These are phyloP conservation scores for Neodontobutis hainanensis DNA, from an alignment of 2,113 vertebrate genomes.

Conservation along the genomic window DNA sequence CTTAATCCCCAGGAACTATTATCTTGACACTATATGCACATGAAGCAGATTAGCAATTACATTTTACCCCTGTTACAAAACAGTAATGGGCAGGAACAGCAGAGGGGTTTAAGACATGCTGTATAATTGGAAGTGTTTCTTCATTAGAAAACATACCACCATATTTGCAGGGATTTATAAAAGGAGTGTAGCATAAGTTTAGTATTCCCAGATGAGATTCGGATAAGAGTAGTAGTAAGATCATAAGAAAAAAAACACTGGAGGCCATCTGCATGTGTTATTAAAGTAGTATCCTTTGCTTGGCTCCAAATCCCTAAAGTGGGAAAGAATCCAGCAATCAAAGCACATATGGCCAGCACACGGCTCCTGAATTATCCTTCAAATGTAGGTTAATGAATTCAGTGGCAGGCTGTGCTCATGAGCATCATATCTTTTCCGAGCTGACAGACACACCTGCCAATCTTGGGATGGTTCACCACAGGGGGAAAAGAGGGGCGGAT, in stretches of 20 bases:
- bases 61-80: conserved; percentile 51
- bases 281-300: conserved; percentile 52
- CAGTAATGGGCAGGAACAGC: conserved; percentile 29
- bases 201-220: conserved; percentile 47
- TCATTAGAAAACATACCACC: conserved; percentile 50
- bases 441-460: conserved; percentile 70
- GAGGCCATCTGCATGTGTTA: conserved; percentile 69
- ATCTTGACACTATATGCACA: conserved; percentile 22
- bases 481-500: not conserved
- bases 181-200: conserved; percentile 44
- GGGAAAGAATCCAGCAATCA: conserved; percentile 74
- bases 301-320: conserved; percentile 67
- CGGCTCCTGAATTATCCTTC: conserved; percentile 70
- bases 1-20: conserved; percentile 5
- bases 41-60: conserved; percentile 38
- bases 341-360: conserved; percentile 70
- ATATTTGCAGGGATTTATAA: conserved; percentile 43
- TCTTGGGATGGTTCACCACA: conserved; percentile 17
- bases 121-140: conserved; percentile 43
- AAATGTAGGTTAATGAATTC: conserved; percentile 81
- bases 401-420: conserved; percentile 56
- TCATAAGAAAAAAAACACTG: conserved; percentile 46
- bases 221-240: conserved; percentile 51
- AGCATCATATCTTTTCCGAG: conserved; percentile 55
- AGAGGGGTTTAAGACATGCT: conserved; percentile 25